Base-by-base conservation (phyloP, 2,113 vertebrate genomes). In the Gymnarchus niloticus region DNA sequence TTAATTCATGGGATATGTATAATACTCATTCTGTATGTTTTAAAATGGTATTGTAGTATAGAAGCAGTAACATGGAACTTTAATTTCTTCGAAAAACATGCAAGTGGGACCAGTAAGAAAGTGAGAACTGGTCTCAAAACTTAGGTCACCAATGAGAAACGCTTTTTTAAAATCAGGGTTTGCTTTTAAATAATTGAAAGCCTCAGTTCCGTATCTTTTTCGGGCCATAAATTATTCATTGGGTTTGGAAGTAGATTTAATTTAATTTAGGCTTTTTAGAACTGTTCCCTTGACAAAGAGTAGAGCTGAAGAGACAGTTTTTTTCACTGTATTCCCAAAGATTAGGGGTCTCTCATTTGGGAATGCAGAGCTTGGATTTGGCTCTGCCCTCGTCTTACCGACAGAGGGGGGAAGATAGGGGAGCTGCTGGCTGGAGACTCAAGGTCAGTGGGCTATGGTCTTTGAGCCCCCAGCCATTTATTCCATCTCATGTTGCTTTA, bases 131-230 rank as follows among this genome's bases (percentile, higher is more conserved):
- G 19, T 78, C 44, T 78, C 56, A 65, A 84, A 65, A 1, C 56
- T 33, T 19, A 25, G n/a, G 33, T 41, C 33, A 83, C 56, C 21
- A 52, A 6, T 14, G 56, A 46, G 49, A 61, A 65, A 17, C 49
- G 21, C 23, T 80, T 85, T 88, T 85, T 81, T 85, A 54, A 87
- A 86, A 87, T 85, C 88, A 54, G 41, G 73, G 85, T 89, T 57
- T 83, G 46, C 69, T 37, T 87, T 87, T 89, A 86, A 89, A 90
- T 90, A 88, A 90, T 91, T 90, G 21, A 90, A 86, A 73, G 41
- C 52, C 87, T 88, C 83, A 25, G 85, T 87, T 57, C 87, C 54
- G 83, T 85, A 85, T 87, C 65, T 85, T 88, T 86, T 89, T 88
- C 33, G 57, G 76, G 8, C 28, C 49, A 87, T 89, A 46, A 89